Evolutionary conservation across 2,888 invertebrate species (phyloP), one percentile per base, ranked within the genome.

Genomic region (Microctonus aethiopoides): DNA sequence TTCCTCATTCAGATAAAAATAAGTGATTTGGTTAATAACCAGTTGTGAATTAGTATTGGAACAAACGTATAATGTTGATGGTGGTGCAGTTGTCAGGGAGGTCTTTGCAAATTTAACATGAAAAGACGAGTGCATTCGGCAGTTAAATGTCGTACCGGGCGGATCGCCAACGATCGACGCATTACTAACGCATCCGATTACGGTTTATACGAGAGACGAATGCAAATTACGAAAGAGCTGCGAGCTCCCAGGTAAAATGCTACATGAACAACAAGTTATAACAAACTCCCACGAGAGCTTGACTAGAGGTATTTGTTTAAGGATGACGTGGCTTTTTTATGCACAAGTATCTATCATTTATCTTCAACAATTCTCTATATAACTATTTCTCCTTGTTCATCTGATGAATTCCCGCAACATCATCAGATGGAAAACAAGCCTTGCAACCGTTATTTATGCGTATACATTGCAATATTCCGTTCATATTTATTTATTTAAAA

Each of bases 111-210:
- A 73, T 78, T 75, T 73, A 70, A 36, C 68, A 67, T 71, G 71
- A 70, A 7, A 67, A 62, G 69, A 66, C 16, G 29, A 75, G 73
- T 75, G 75, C 76, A 73, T 79, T 80, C 73, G 77, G 78, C 79
- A 77, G 78, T 79, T 77, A 76, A 78, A 67, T 41, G 59, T 68
- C 66, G 46, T 52, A 51, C 24, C 32, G 62, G 60, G 36, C 52
- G 67, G 67, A 69, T 72, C 54, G 63, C 36, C 70, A 46, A 68
- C 67, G 59, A 70, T 72, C 69, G 71, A 71, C 69, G 70, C 70
- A 72, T 71, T 72, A 68, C 68, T 68, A 72, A 66, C 56, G 70
- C 60, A 71, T 70, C 62, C 71, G 73, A 76, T 75, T 72, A 73
- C 76, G 39, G 59, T 26, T 32, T 70, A 68, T 69, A 75, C 70